phyloP scores from a whole-genome alignment of 2,888 invertebrate genomes.

The Allacma fusca region DNA sequence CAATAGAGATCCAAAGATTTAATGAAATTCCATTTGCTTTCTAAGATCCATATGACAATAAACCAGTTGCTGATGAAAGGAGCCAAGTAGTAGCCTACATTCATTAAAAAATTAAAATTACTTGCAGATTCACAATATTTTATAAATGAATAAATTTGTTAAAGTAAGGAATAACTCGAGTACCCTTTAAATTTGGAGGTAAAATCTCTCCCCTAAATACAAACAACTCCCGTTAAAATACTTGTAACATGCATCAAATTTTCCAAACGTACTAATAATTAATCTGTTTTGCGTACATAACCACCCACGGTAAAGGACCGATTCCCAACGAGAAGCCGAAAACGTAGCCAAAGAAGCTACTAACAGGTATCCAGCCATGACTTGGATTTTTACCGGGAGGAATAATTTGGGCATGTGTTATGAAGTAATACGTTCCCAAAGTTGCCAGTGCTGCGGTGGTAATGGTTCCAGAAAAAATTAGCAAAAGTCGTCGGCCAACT shows the following conservation, averaged over 20 bases:
- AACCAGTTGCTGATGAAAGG: conserved; percentile 62
- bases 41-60: conserved; percentile 64
- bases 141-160: not conserved
- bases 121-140: not conserved
- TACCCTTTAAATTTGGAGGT: not conserved
- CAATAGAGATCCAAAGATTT: conserved; percentile 69
- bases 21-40: not conserved
- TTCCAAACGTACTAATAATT: conserved; percentile 32
- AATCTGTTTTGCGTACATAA: conserved; percentile 67
- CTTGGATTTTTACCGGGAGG: conserved; percentile 59
- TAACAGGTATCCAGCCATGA: conserved; percentile 71
- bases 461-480: conserved; percentile 75
- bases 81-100: conserved; percentile 20
- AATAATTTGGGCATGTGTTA: conserved; percentile 59
- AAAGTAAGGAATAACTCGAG: too few relatives aligned
- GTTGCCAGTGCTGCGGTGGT: conserved; percentile 76
- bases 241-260: not conserved
- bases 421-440: conserved; percentile 77
- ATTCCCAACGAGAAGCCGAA: conserved; percentile 81
- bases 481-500: conserved; percentile 78
- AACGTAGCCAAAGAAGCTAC: conserved; percentile 78
- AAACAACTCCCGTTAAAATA: not conserved
- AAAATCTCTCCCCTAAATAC: conserved; percentile 15
- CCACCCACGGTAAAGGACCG: conserved; percentile 85
- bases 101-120: not conserved